Base-by-base conservation (phyloP, 2,888 invertebrate species). In the Drosophila paranaensis region DNA sequence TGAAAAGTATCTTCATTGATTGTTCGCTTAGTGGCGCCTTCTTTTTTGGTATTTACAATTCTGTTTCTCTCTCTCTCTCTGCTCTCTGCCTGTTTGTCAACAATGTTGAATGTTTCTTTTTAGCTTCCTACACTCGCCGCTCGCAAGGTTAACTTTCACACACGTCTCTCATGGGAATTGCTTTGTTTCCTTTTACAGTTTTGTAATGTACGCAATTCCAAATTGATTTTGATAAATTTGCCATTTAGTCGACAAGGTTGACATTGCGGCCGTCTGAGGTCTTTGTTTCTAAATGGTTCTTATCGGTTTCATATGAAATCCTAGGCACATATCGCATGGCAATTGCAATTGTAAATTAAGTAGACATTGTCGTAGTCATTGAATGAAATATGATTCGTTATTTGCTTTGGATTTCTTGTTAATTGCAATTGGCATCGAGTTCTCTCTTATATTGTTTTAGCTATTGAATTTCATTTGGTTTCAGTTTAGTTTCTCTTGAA, bases 121-220 rank as follows among this genome's bases (percentile, higher is more conserved):
- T 48, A 56, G 53, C 81, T 80, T 80, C 79, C 79, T 80, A 62
- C 43, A 46, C 45, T 58, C 30, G 6, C 1, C 8, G 30, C 30
- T 1, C 16, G 27, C 56, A 48, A 79, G 79, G 77, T 82, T 74
- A 66, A 79, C 86, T 83, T 83, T 88, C 83, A 73, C 80, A 80
- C 50, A 33, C 78, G 75, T 63, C 66, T 64, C 60, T 57, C 69
- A 30, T 53, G 57, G 63, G 69, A 62, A 79, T 71, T 56, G 71
- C 66, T 71, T 72, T 72, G 76, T 82, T 74, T 76, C 83, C 80
- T 71, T 82, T 82, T 77, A 62, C 69, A 74, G 70, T 64, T 79
- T 77, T 76, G 71, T 70, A 65, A 70, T 67, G 51, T 30, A 71
- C 60, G 75, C 71, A 75, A 87, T 84, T 84, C 40, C 69, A 78